phyloP scores from a whole-genome alignment of 92 coral and sea anemone genomes.

The Epizoanthus fatuus region DNA sequence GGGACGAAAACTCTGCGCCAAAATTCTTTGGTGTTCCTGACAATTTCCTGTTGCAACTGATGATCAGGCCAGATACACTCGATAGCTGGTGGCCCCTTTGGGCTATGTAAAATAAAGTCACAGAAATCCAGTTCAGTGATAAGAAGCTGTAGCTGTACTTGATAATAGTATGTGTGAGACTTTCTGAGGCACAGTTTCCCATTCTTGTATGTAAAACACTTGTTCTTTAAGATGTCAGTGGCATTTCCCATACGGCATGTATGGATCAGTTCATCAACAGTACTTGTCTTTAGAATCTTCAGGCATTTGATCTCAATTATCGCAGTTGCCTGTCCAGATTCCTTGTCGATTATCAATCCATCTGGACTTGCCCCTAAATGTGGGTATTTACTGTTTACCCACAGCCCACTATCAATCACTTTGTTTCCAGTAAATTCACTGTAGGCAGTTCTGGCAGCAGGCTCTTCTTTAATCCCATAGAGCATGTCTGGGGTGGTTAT shows the following conservation, averaged over 20 bases:
- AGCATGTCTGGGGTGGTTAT: neutral
- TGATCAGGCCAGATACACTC: constrained; percentile 23
- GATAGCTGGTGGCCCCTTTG: constrained; percentile 43
- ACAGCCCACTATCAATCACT: neutral
- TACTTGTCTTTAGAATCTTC: neutral
- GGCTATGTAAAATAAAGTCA: constrained; percentile 14
- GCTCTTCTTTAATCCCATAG: neutral
- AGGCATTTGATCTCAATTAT: neutral
- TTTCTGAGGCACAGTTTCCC: neutral
- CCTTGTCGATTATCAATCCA: neutral
- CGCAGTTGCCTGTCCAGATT: neutral
- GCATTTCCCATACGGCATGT: neutral
- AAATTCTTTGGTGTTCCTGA: neutral
- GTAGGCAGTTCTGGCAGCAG: constrained; percentile 6
- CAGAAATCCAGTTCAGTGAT: constrained; percentile 32
- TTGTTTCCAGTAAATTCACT: neutral
- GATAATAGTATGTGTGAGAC: constrained; percentile 9
- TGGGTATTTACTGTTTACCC: neutral
- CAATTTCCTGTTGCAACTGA: constrained; percentile 28
- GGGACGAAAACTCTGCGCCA: no score
- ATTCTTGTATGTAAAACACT: neutral
- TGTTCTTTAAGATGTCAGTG: neutral
- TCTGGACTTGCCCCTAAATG: neutral
- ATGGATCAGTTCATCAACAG: neutral
- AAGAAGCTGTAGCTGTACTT: constrained; percentile 5